phyloP scores from a whole-genome alignment of 2,888 invertebrate species.

The Hecatera dysodea region DNA sequence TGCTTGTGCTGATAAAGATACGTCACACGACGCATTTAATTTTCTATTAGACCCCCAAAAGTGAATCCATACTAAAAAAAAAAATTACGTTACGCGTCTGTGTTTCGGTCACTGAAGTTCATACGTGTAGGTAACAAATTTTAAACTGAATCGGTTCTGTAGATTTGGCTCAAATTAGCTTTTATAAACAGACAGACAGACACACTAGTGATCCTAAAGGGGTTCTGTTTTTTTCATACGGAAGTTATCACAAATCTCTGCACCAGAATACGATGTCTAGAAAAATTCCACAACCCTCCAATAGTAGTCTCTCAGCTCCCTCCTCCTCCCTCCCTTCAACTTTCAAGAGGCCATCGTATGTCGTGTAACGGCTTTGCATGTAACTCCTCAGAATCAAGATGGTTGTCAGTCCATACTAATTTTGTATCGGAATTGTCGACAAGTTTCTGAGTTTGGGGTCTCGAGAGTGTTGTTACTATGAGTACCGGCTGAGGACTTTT shows the following conservation, averaged over 20 bases:
- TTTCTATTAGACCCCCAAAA: too few species aligned
- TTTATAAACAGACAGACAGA: too few species aligned
- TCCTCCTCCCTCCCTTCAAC: slow-evolving; percentile 20
- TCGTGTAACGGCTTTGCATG: slow-evolving; percentile 53
- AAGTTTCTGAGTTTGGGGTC: slow-evolving; percentile 40
- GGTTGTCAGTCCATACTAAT: slow-evolving; percentile 65
- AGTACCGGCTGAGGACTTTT: slow-evolving; percentile 14
- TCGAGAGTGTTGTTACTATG: slow-evolving; percentile 34
- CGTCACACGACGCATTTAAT: too few species aligned
- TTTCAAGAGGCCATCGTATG: slow-evolving; percentile 50
- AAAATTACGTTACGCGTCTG: too few species aligned
- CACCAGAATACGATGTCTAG: not conserved
- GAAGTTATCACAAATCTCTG: not conserved
- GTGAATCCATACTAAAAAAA: too few species aligned
- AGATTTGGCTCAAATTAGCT: too few species aligned
- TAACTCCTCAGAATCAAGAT: slow-evolving; percentile 55
- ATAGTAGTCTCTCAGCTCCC: slow-evolving; percentile 56
- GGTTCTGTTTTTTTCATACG: too few species aligned
- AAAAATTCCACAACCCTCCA: not conserved
- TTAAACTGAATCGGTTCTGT: too few species aligned
- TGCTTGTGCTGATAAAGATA: too few species aligned
- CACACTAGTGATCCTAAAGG: too few species aligned
- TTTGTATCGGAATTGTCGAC: slow-evolving; percentile 56
- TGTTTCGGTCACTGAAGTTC: too few species aligned
- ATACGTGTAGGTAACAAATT: too few species aligned